These are phyloP conservation scores for Heptranchias perlo DNA, from an alignment of 2,113 vertebrate species.

Conservation along the genomic window DNA sequence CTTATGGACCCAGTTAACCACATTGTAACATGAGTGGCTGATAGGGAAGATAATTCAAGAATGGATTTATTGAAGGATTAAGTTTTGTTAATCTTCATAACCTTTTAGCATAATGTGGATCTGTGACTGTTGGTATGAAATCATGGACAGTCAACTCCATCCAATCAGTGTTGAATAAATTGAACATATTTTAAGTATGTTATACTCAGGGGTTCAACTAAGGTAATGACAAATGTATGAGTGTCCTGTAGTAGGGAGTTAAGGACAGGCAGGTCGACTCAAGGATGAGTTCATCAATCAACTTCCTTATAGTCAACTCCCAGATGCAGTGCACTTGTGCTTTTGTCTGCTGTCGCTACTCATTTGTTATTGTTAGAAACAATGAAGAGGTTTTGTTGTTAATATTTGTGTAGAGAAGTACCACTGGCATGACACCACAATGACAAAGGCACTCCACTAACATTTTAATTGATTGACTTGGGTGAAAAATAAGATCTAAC, in stretches of 20 bases:
- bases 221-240: not conserved
- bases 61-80: not conserved
- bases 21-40: not conserved
- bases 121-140: constrained; percentile 42
- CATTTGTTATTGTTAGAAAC: not conserved
- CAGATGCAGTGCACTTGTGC: not conserved
- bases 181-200: not conserved
- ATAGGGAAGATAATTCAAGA: not conserved
- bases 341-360: not conserved
- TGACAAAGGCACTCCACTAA: not conserved
- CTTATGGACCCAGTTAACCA: not conserved
- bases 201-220: constrained; percentile 36
- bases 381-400: not conserved
- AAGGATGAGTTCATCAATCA: not conserved
- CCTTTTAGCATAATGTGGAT: not conserved
- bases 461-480: not conserved
- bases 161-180: constrained; percentile 43
- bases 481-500: not conserved
- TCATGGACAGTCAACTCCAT: constrained; percentile 72
- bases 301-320: not conserved
- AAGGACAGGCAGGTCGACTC: not conserved
- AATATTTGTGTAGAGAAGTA: not conserved
- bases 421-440: not conserved
- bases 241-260: not conserved
- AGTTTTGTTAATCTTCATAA: not conserved